phyloP scores from a whole-genome alignment of 2,888 invertebrate species.

The Leptarthrus brevirostris region DNA sequence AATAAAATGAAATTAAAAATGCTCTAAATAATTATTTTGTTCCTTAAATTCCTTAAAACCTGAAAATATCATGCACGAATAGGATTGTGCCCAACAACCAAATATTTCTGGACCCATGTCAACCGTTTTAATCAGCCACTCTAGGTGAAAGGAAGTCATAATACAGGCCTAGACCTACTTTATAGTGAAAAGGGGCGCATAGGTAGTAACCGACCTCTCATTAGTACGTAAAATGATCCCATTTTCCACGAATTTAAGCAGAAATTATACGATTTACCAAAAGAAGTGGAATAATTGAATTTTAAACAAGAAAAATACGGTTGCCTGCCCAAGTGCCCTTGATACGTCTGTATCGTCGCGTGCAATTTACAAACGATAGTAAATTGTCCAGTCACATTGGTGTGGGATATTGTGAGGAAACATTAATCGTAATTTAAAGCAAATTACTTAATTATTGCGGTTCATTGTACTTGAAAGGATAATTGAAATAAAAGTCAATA shows the following conservation, averaged over 20 bases:
- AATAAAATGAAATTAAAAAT: neutral
- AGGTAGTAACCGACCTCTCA: neutral
- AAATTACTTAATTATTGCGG: slow-evolving; percentile 18
- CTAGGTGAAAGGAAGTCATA: neutral
- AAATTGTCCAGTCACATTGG: neutral
- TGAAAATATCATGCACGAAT: neutral
- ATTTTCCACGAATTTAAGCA: neutral
- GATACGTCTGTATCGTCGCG: neutral
- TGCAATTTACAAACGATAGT: neutral
- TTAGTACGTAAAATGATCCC: neutral
- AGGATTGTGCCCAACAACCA: neutral
- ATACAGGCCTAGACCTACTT: too few species aligned
- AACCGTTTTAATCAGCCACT: neutral
- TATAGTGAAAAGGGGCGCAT: neutral
- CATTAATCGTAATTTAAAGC: neutral
- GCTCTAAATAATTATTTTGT: slow-evolving; percentile 1
- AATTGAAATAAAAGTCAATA: neutral
- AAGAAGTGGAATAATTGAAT: slow-evolving; percentile 25
- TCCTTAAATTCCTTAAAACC: slow-evolving; percentile 6
- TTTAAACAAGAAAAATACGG: neutral
- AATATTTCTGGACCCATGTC: neutral
- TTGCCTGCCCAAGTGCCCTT: neutral
- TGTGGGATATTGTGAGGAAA: neutral
- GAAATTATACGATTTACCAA: neutral
- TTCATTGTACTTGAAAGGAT: neutral